phyloP scores from a whole-genome alignment of 2,888 invertebrate species.

The Cryptocephalus primarius region DNA sequence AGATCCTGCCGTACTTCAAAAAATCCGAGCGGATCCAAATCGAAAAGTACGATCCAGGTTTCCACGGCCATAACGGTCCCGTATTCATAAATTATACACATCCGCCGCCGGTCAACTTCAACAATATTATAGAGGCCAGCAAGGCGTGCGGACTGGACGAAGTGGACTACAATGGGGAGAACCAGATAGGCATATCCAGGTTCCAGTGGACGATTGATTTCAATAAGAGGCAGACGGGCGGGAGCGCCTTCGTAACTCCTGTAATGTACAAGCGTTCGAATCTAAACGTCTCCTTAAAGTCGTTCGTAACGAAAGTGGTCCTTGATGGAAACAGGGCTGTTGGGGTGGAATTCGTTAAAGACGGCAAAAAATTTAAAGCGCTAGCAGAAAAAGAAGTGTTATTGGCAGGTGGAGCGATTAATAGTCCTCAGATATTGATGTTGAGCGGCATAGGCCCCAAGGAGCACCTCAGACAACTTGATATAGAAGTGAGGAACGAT shows the following conservation, averaged over 20 bases:
- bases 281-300: slow-evolving; percentile 45
- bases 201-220: slow-evolving; percentile 49
- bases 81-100: slow-evolving; percentile 3
- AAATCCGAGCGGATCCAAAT: slow-evolving; percentile 5
- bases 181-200: slow-evolving; percentile 47
- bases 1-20: slow-evolving; percentile 36
- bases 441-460: slow-evolving; percentile 24
- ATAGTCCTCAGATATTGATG: slow-evolving; percentile 35
- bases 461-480: slow-evolving; percentile 12
- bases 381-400: slow-evolving; percentile 57
- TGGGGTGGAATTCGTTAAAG: slow-evolving; percentile 45
- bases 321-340: slow-evolving; percentile 39
- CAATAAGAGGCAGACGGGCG: slow-evolving; percentile 48
- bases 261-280: slow-evolving; percentile 40
- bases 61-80: slow-evolving; percentile 4
- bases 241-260: slow-evolving; percentile 48
- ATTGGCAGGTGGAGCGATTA: slow-evolving; percentile 65
- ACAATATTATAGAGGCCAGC: slow-evolving; percentile 35
- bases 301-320: slow-evolving; percentile 44
- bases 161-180: slow-evolving; percentile 51
- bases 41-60: not conserved
- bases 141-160: slow-evolving; percentile 44
- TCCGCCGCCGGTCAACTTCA: slow-evolving; percentile 1
- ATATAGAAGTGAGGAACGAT: slow-evolving; percentile 17
- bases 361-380: slow-evolving; percentile 37